These are phyloP conservation scores for Argyrosomus japonicus DNA, from an alignment of 2,113 vertebrate species.

Conservation along the genomic window DNA sequence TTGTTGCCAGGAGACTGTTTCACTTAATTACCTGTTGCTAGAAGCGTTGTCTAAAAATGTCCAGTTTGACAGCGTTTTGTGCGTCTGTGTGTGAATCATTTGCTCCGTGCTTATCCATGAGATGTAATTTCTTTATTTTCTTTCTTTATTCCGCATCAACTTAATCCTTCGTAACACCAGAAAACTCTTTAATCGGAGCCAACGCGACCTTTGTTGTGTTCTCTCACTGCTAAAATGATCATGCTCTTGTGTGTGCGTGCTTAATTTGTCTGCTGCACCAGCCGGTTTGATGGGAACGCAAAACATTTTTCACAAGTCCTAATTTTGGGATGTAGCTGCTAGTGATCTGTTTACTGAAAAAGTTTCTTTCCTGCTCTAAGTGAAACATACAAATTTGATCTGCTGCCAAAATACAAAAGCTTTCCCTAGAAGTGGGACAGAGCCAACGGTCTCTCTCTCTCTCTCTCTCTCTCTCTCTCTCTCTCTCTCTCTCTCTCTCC, in stretches of 20 bases:
- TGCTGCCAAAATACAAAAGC: conserved; percentile 45
- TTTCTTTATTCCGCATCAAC: neutral
- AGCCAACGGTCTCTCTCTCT: neutral
- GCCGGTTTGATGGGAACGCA: conserved; percentile 55
- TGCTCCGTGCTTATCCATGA: neutral
- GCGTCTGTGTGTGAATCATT: neutral
- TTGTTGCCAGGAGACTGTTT: conserved; percentile 51
- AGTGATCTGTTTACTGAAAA: conserved; percentile 50
- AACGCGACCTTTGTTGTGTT: neutral
- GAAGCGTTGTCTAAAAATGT: conserved; percentile 41
- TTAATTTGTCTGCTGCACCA: neutral
- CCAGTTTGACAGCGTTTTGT: conserved; percentile 19
- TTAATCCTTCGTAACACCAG: neutral
- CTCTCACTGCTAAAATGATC: neutral
- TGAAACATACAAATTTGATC: conserved; percentile 54
- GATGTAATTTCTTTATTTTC: neutral
- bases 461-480: conserved; percentile 4
- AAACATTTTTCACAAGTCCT: conserved; percentile 48
- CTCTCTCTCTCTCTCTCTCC: neutral
- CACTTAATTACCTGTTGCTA: conserved; percentile 32
- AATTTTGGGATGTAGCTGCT: conserved; percentile 40
- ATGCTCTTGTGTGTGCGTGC: neutral
- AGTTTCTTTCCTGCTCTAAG: conserved; percentile 52
- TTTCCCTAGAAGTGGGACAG: conserved; percentile 27
- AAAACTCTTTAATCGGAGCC: neutral